Base-by-base conservation (phyloP, 2,797 vertebrate genomes). In the Bucorvus abyssinicus region DNA sequence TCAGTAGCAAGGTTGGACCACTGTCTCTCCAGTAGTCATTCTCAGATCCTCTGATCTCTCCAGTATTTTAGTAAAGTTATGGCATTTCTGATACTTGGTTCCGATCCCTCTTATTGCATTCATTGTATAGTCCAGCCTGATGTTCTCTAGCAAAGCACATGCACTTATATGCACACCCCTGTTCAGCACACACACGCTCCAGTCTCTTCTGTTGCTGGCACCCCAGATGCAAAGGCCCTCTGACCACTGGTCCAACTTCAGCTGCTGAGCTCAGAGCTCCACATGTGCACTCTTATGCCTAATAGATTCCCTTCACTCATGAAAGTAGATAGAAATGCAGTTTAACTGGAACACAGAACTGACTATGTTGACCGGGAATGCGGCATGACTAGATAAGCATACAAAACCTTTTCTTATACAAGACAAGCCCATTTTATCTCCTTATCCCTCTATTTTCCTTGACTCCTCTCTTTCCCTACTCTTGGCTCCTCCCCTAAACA, bases 161-260 rank as follows among this genome's bases (percentile, higher is more conserved):
- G 15, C 30, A 52, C 10, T 4, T 27, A 21, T 1, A 0, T 17
- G 14, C 21, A 23, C 19, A 36, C 6, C 5, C 4, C 5, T 60
- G 34, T 49, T 22, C 16, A 29, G 34, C 17, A 38, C 4, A 1
- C 22, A 52, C 14, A 30, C 1, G 1, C 12, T 81, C 14, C 34
- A 16, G 23, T 55, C 10, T 70, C 24, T 38, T 50, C 32, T 57
- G 27, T 20, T 71, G 49, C 21, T 59, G 30, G 3, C 24, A 64
- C 7, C 20, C 16, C 23, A 19, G 27, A 32, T 30, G 57, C 16
- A 50, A 53, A 29, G 32, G 49, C 12, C 4, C 24, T 59, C 34
- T 92, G 45, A n/a, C 12, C 14, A 36, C 11, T 12, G 22, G 18
- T 52, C 17, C 6, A 19, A 32, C 14, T 49, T 45, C 34, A 50